Evolutionary conservation across 2,888 invertebrate genomes (phyloP).

Genomic region (Brachyopa scutellaris): DNA sequence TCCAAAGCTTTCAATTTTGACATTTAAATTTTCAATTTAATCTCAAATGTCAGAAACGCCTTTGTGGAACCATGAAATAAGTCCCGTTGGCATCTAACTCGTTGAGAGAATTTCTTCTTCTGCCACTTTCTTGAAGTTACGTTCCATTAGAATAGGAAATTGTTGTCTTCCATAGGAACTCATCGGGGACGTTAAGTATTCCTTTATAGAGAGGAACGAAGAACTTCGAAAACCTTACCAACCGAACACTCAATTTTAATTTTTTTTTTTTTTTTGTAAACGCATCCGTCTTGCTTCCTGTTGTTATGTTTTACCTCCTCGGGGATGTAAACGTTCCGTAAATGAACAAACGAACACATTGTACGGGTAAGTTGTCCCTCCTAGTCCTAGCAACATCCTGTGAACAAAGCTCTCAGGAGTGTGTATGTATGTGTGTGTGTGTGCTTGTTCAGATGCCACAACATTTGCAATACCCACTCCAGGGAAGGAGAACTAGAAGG

Average conservation of each 20-base stretch:
- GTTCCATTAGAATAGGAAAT: conserved; percentile 43
- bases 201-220: not conserved
- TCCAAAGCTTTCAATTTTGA: no score
- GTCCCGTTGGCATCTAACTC: not conserved
- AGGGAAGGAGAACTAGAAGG: not conserved
- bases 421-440: conserved; percentile 22
- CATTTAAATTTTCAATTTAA: not conserved
- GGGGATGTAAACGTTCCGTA: conserved; percentile 42
- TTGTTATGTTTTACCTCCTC: conserved; percentile 38
- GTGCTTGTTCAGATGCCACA: conserved; percentile 43
- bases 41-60: not conserved
- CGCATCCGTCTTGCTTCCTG: conserved; percentile 18
- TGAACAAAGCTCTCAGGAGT: conserved; percentile 43
- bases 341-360: conserved; percentile 38
- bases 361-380: conserved; percentile 28
- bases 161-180: conserved; percentile 30
- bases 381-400: conserved; percentile 14
- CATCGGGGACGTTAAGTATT: conserved; percentile 12
- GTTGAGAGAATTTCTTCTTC: not conserved
- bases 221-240: not conserved
- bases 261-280: not conserved
- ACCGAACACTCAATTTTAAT: not conserved
- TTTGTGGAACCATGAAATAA: not conserved
- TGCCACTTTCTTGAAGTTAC: not conserved
- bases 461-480: conserved; percentile 53